A percentile compares a stretch with the other conserved stretches of the same genome.
Conservation (phyloP, 2,797 vertebrate genomes). For the Epinephelus malabaricus region DNA sequence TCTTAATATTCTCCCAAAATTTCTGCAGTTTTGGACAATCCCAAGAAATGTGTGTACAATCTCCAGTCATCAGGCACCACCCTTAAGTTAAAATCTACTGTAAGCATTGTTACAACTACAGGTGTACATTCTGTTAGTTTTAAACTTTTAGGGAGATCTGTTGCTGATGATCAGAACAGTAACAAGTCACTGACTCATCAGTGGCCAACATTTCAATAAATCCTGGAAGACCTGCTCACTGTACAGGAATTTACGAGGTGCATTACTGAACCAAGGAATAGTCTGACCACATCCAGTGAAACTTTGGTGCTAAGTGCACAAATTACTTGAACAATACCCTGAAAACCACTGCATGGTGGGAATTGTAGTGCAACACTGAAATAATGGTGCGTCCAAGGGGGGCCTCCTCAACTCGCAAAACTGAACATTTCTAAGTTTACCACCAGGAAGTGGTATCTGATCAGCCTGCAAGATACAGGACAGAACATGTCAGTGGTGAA, state of each 20-base stretch:
- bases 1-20: no score
- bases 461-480: background rate
- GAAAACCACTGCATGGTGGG: constrained; percentile 34
- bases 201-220: background rate
- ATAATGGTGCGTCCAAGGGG: background rate
- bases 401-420: background rate
- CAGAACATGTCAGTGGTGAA: no score
- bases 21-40: no score
- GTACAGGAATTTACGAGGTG: background rate
- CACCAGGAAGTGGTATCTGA: background rate
- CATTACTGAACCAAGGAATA: background rate
- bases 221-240: background rate
- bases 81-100: no score
- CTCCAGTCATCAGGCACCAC: no score
- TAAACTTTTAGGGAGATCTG: background rate
- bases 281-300: constrained; percentile 28
- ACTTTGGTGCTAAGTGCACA: constrained; percentile 9
- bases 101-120: background rate
- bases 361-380: constrained; percentile 63
- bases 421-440: background rate
- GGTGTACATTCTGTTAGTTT: background rate
- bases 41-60: no score
- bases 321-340: constrained; percentile 37
- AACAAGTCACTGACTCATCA: background rate
- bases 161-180: background rate